A percentile compares a stretch with the other conserved stretches of the same genome.
phyloP scores from a whole-genome alignment of 2,113 vertebrate genomes.

The Pelobates fuscus region DNA sequence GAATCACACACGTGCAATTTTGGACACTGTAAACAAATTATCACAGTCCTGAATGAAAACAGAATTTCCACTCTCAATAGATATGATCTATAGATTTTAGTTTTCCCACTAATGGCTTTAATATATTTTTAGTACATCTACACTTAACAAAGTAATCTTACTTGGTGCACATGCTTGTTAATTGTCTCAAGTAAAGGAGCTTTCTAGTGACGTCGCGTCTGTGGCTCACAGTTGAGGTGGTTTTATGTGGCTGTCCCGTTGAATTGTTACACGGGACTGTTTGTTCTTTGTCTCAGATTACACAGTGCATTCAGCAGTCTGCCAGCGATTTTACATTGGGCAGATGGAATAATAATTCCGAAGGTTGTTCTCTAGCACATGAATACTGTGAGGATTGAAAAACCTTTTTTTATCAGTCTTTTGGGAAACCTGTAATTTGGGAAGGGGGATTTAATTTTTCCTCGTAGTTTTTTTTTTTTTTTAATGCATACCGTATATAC shows the following conservation, averaged over 20 bases:
- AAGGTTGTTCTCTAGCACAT: conserved; percentile 7
- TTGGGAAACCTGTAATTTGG: too few relatives aligned
- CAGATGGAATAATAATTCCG: conserved; percentile 37
- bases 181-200: conserved; percentile 8
- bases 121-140: too few relatives aligned
- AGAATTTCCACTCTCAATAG: too few relatives aligned
- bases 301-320: conserved; percentile 19
- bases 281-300: conserved; percentile 32
- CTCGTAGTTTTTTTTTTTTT: too few relatives aligned
- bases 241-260: conserved; percentile 20
- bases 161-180: not conserved
- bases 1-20: too few relatives aligned
- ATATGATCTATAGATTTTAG: too few relatives aligned
- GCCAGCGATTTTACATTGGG: conserved; percentile 18
- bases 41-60: too few relatives aligned
- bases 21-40: too few relatives aligned
- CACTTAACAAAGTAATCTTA: not conserved
- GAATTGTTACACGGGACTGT: conserved; percentile 30
- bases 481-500: too few relatives aligned
- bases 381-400: not conserved
- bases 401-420: not conserved
- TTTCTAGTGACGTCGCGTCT: conserved; percentile 29
- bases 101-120: too few relatives aligned
- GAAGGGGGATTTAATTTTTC: too few relatives aligned
- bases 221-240: not conserved